Base-by-base conservation (phyloP, 2,888 invertebrate genomes). In the Mystacides longicornis region DNA sequence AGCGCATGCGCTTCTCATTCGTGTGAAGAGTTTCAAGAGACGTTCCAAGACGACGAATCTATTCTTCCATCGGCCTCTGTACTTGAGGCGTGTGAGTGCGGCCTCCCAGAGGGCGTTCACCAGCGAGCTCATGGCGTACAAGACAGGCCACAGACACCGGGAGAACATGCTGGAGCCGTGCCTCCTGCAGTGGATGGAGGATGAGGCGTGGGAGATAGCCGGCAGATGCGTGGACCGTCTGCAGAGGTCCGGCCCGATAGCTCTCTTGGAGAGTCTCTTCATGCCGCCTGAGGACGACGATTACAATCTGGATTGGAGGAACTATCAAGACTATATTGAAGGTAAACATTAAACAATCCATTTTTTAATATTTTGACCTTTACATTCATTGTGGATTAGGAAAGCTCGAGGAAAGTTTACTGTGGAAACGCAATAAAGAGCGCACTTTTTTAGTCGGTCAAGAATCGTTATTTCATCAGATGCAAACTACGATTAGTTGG, bases 191-290 rank as follows among this genome's bases (percentile, higher is more conserved):
- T 85, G 85, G 84, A 75, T 84, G 55, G 75, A 81, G 64, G 79
- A 81, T 23, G 80, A 82, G 66, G 69, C 81, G 55, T 75, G 81
- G 67, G 78, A 80, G 65, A 74, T 83, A 65, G 74, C 82, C 65
- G 81, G 82, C 71, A 79, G 83, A 72, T 82, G 80, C 65, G 81
- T 81, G 45, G 74, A 79, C 64, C 71, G 77, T 31, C 64, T 73
- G 67, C 70, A 77, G 69, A 65, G 69, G 64, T 19, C 66, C 64
- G 59, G 64, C 52, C 67, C 68, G 64, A 78, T 80, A 60, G 80
- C 80, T 65, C 81, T 86, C 65, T 76, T 86, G 67, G 86, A 86
- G 71, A 82, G 82, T 65, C 75, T 86, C 49, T 79, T 86, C 65
- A 82, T 83, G 54, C 71, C 78, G 55, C 67, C 68, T 43, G 71